These are phyloP conservation scores for Setipinna tenuifilis DNA, from an alignment of 2,797 vertebrate species.

Conservation along the genomic window DNA sequence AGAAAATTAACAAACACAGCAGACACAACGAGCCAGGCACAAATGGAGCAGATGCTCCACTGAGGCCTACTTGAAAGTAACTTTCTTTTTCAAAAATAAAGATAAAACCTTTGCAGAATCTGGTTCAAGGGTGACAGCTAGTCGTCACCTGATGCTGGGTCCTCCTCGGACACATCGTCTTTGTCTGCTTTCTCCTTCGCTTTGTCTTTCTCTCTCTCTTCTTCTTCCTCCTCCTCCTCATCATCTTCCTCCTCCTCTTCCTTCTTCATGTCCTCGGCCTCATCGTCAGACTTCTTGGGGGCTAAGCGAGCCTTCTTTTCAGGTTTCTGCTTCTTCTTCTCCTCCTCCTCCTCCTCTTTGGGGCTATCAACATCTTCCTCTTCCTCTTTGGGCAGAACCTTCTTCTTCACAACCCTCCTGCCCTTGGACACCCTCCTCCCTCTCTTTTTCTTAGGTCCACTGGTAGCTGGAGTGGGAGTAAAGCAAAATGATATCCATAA, in stretches of 20 bases:
- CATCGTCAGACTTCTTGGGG: conserved; percentile 71
- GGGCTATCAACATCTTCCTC: conserved; percentile 78
- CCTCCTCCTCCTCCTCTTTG: conserved; percentile 65
- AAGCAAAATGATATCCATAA: no score
- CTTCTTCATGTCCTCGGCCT: conserved; percentile 35
- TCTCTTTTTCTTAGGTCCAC: conserved; percentile 93
- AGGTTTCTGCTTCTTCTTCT: conserved; percentile 75
- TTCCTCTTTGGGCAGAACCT: conserved; percentile 90
- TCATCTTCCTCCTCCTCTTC: conserved; percentile 62
- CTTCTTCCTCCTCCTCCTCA: conserved; percentile 63
- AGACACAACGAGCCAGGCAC: conserved; percentile 78
- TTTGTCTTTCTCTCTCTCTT: conserved; percentile 67
- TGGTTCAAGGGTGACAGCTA: conserved; percentile 71
- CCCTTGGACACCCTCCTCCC: conserved; percentile 88
- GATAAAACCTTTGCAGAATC: conserved; percentile 50
- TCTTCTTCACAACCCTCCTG: conserved; percentile 83
- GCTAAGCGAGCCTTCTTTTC: conserved; percentile 83
- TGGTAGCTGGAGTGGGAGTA: conserved; percentile 79
- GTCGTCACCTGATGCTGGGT: conserved; percentile 96
- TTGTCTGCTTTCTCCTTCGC: conserved; percentile 76
- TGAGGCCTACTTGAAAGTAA: conserved; percentile 53
- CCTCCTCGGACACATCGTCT: conserved; percentile 96
- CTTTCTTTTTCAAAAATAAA: conserved; percentile 50
- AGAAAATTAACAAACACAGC: conserved; percentile 62
- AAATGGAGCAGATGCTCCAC: conserved; percentile 56